Evolutionary conservation across 2,797 vertebrate species (phyloP).

Genomic region (Avahi laniger): DNA sequence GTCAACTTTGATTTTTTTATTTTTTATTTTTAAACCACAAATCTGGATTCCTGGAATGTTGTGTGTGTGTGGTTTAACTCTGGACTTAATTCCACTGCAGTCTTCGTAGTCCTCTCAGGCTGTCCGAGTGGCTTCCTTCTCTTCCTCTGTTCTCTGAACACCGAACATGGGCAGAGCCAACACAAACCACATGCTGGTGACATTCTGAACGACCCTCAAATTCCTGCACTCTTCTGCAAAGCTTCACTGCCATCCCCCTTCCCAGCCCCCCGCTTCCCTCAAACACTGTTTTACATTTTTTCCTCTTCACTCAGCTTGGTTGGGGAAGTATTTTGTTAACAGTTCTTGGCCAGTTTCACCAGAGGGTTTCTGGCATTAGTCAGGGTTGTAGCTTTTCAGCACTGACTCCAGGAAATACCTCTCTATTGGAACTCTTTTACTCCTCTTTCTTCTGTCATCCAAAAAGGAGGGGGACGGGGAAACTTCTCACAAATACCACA

Average conservation of each 20-base stretch:
- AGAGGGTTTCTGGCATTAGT: conserved; percentile 14
- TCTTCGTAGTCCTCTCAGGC: not conserved
- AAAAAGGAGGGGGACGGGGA: not conserved
- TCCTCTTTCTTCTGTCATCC: not conserved
- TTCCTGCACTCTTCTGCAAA: not conserved
- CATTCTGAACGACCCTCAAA: not conserved
- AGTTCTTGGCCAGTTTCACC: not conserved
- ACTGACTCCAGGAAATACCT: conserved; percentile 8
- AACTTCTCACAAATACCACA: not conserved
- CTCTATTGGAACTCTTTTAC: conserved; percentile 8
- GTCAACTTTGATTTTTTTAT: not conserved
- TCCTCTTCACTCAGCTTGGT: not conserved
- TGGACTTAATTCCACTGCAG: not conserved
- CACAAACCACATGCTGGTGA: not conserved
- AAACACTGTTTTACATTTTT: not conserved
- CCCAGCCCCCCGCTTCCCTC: not conserved
- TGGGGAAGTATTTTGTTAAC: not conserved
- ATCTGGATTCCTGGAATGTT: not conserved
- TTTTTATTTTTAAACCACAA: not conserved
- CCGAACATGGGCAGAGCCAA: not conserved
- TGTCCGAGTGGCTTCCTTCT: not conserved
- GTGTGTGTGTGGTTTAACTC: not conserved
- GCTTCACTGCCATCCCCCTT: not conserved
- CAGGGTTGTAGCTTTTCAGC: not conserved
- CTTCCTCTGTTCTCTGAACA: not conserved